Percentiles rank a stretch among this genome's conserved stretches.
Evolutionary conservation across 2,113 vertebrate species (phyloP).

Genomic region (Tonatia bakeri): DNA sequence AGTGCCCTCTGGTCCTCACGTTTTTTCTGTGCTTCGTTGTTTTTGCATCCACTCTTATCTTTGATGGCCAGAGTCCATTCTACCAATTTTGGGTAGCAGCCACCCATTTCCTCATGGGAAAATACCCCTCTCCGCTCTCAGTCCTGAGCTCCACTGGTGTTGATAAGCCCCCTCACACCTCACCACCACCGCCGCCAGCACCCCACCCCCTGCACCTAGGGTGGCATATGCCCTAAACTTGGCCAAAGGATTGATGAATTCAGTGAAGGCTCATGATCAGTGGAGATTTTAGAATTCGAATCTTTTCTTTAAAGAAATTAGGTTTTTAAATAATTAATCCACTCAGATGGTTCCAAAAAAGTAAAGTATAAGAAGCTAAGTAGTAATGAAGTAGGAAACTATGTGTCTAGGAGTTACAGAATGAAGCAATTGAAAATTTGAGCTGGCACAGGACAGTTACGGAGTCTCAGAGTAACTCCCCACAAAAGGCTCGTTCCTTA

Average conservation of each 20-base stretch:
- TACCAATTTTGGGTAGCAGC: not conserved
- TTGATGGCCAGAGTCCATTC: not conserved
- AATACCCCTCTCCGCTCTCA: not conserved
- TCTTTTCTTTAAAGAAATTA: not conserved
- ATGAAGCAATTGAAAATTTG: not conserved
- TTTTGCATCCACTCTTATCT: not conserved
- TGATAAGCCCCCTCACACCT: not conserved
- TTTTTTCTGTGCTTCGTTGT: not conserved
- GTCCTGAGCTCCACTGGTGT: not conserved
- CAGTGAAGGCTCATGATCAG: not conserved
- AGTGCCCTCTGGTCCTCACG: not conserved
- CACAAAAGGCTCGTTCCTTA: not conserved
- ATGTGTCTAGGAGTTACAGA: not conserved
- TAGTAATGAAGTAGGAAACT: constrained; percentile 2
- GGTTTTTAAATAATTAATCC: not conserved
- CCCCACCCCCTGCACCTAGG: too few relatives aligned
- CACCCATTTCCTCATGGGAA: not conserved
- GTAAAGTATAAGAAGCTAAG: not conserved
- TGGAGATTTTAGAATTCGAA: not conserved
- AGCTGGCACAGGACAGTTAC: not conserved
- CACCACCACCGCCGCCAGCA: too few relatives aligned
- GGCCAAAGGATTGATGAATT: not conserved
- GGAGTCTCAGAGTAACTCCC: not conserved
- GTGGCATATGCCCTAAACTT: too few relatives aligned
- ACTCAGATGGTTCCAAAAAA: not conserved